These are phyloP conservation scores for Rhagonycha fulva DNA, from an alignment of 2,888 invertebrate genomes.

Conservation along the genomic window DNA sequence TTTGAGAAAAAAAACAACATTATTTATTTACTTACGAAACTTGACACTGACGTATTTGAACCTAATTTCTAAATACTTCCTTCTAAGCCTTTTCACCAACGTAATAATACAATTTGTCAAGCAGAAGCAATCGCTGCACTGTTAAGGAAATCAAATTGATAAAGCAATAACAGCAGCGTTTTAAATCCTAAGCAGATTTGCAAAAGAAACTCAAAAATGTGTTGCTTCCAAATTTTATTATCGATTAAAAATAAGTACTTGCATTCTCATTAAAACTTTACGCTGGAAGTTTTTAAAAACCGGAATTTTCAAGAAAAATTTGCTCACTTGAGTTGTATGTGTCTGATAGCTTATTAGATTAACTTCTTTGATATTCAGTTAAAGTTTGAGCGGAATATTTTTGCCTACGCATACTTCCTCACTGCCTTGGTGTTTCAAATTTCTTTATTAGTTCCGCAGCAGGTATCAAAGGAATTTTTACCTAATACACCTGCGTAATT, in stretches of 20 bases:
- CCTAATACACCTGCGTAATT: background rate
- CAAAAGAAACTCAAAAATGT: background rate
- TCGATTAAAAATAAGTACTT: background rate
- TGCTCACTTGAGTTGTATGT: background rate
- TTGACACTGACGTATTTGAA: background rate
- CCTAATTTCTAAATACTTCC: background rate
- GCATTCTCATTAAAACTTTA: background rate
- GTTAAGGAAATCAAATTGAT: no score
- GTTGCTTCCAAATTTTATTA: background rate
- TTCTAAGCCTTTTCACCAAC: background rate
- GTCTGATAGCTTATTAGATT: background rate
- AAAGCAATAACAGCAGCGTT: no score
- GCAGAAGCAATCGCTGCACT: no score
- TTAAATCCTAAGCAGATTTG: no score
- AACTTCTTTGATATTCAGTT: background rate
- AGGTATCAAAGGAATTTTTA: background rate
- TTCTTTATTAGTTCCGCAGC: background rate
- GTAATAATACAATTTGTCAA: no score
- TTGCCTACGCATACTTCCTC: background rate
- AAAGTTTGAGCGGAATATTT: background rate
- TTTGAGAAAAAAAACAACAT: no score
- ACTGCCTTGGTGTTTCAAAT: background rate
- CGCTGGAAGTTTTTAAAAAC: background rate
- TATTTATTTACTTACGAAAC: no score
- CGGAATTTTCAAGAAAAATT: background rate